Evolutionary conservation across 2,888 invertebrate genomes (phyloP), one percentile per base, ranked within the genome.

Genomic region (Ctena decussata): DNA sequence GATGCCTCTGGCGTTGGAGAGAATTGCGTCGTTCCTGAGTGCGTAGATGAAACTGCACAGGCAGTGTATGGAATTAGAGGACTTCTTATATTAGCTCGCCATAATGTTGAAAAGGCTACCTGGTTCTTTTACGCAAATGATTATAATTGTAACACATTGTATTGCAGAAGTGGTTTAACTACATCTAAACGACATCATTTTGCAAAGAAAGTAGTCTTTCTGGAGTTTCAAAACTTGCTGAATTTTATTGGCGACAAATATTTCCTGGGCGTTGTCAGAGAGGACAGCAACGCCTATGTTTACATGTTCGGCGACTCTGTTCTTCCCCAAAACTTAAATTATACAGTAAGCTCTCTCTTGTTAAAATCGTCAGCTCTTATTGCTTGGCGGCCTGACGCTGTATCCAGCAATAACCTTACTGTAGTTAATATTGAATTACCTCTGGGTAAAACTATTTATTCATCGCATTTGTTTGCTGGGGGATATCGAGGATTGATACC

Each of bases 71-170:
- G 86, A 11, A 71, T 91, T 0, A 77, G 93, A 24, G 93, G 92
- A 27, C 83, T 93, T 12, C 46, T 92, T 57, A 84, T 93, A 46
- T 70, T 91, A 27, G 79, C 90, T 0, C 85, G 93, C 27, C 83
- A 86, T 21, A 78, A 81, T 57, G 77, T 92, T 18, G 89, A 89
- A 65, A 87, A 86, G 44, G 89, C 90, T 0, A 90, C 88, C 1
- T 93, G 93, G 93, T 92, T 87, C 80, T 93, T 91, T 84, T 93
- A 89, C 73, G 91, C 90, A 1, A 90, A 91, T 79, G 73, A 70
- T 6, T 53, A 82, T 0, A 81, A 80, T 3, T 91, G 91, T 80
- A 73, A 80, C 53, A 89, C 90, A n/a, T 70, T 93, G 41, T 93
- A 86, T 71, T 91, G 93, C 77, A 77, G 93, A 32, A 91, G 93